A percentile compares a stretch with the other conserved stretches of the same genome.
These are phyloP conservation scores for Drosophila pallidifrons DNA, from an alignment of 1,140 invertebrate species.

Conservation along the genomic window DNA sequence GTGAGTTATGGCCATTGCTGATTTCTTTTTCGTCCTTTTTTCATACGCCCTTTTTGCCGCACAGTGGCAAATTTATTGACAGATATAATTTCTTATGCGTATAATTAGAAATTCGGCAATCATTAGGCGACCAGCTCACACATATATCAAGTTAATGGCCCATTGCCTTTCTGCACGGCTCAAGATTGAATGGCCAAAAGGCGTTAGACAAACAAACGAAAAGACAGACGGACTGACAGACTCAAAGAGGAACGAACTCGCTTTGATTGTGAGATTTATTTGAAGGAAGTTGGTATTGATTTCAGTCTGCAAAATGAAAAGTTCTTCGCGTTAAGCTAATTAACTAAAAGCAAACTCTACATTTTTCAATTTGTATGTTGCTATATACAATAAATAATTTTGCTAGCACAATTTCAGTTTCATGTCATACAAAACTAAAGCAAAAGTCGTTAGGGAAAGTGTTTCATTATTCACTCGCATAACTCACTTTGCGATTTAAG, in stretches of 20 bases:
- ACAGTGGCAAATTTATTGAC: constrained; percentile 84
- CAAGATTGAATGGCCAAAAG: constrained; percentile 57
- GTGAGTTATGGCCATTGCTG: constrained; percentile 79
- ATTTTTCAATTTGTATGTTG: constrained; percentile 6
- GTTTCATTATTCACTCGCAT: constrained; percentile 47
- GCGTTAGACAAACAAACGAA: constrained; percentile 32
- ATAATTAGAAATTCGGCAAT: constrained; percentile 84
- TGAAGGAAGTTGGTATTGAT: constrained; percentile 25
- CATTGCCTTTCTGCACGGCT: constrained; percentile 63
- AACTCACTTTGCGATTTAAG: constrained; percentile 55
- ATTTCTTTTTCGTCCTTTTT: constrained; percentile 77
- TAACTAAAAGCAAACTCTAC: constrained; percentile 33
- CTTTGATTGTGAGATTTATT: constrained; percentile 54
- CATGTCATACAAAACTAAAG: constrained; percentile 14
- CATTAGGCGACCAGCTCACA: constrained; percentile 67
- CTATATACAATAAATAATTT: constrained; percentile 14
- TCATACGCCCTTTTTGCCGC: constrained; percentile 36
- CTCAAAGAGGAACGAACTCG: constrained; percentile 15
- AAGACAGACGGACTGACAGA: constrained; percentile 30
- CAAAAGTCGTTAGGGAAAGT: constrained; percentile 23
- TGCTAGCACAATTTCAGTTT: constrained; percentile 3
- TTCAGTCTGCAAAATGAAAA: constrained; percentile 1
- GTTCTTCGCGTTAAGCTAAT: constrained; percentile 2
- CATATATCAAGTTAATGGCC: constrained; percentile 83
- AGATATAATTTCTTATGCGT: constrained; percentile 83